Evolutionary conservation across 1,140 invertebrate species (phyloP), one percentile per base, ranked within the genome.

Genomic region (Neoseiulus cucumeris): DNA sequence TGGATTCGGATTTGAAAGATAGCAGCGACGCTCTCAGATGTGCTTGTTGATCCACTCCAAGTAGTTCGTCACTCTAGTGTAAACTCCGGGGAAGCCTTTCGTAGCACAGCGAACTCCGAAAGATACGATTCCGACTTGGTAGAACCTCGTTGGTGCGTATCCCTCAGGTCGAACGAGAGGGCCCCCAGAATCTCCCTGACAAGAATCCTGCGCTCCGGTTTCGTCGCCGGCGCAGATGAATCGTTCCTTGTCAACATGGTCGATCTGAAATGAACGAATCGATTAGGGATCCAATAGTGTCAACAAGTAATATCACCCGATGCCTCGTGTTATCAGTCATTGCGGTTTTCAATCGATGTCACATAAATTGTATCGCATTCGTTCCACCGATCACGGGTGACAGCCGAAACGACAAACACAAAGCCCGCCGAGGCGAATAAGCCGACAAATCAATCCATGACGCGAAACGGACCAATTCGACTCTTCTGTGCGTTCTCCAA

Each of bases 121-220:
- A 14, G 85, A 87, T 0, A 87, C 84, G 0, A 88, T 78, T 1
- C 86, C 87, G 64, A 86, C 81, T 51, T 81, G 74, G 67, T 83
- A 82, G 70, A 76, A 84, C 0, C 45, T 68, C 14, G 51, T 59
- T 7, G 67, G 45, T 2, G 55, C 30, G n/a, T 71, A 70, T 6
- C 74, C 73, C 2, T 75, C 73, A 17, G 77, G 78, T 25, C 75
- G 73, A 84, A 89, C 87, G 6, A 91, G 72, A 0, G 87, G 86
- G 22, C 88, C 87, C 5, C 87, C 87, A 39, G 86, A 89, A 74
- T 90, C 87, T 18, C 87, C 87, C 78, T 80, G 69, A 25, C 51
- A 59, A 12, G 51, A 17, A 59, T 59, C 51, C 51, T 59, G 51
- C 14, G 22, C 22, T 29, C 51, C 51, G 4, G 14, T 20, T 25